A percentile compares a stretch with the other conserved stretches of the same genome.
Evolutionary conservation across 2,113 vertebrate genomes (phyloP).

Genomic region (Siphamia tubifer): DNA sequence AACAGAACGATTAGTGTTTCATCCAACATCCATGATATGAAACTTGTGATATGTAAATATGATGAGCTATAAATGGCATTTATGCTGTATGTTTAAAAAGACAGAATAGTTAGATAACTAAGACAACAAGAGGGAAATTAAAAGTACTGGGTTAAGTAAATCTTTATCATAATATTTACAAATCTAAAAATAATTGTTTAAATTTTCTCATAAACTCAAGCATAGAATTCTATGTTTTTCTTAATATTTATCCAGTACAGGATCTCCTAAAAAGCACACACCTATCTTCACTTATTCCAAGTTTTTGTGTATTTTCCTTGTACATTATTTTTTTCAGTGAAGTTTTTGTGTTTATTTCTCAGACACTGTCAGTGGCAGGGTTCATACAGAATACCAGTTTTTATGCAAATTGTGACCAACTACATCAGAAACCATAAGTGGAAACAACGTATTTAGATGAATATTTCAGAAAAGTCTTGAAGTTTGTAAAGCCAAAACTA

Average conservation of each 20-base stretch:
- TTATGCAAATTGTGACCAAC: conserved; percentile 21
- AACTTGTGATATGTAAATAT: too few relatives aligned
- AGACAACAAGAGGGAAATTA: too few relatives aligned
- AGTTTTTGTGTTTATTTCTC: neutral
- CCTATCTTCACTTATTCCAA: neutral
- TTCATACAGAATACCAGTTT: neutral
- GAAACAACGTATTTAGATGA: neutral
- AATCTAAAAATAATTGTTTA: neutral
- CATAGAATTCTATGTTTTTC: neutral
- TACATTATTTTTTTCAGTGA: conserved; percentile 16
- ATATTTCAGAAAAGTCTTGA: neutral
- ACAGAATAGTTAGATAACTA: too few relatives aligned
- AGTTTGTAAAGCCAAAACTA: conserved; percentile 6
- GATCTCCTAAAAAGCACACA: neutral
- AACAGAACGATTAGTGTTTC: too few relatives aligned
- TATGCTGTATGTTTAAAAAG: too few relatives aligned
- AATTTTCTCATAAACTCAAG: neutral
- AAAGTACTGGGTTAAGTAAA: too few relatives aligned
- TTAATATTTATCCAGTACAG: neutral
- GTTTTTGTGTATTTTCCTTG: neutral
- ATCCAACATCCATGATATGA: too few relatives aligned
- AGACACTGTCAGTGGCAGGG: neutral
- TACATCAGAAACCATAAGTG: neutral
- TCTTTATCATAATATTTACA: neutral
- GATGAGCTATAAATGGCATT: too few relatives aligned